Base-by-base conservation (phyloP, 2,113 vertebrate genomes). In the Pedionomus torquatus region DNA sequence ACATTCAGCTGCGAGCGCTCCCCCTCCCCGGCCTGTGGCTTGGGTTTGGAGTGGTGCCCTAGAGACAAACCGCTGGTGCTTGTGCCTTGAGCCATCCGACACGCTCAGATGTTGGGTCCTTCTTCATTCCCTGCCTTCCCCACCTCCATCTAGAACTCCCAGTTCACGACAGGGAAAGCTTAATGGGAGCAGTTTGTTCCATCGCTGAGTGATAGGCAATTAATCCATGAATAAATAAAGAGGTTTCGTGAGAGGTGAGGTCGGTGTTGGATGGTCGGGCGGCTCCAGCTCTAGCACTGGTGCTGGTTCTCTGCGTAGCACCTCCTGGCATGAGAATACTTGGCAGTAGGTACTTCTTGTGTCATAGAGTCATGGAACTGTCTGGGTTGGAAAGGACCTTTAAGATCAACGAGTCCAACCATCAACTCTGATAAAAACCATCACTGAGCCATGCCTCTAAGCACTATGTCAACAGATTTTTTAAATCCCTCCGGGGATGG, bases 171-270 rank as follows among this genome's bases (percentile, higher is more conserved):
- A 21, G 52, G 43, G 44, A 48, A 65, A 55, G 48, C 35, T 71
- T 71, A 13, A 3, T 14, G 41, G 12, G 55, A 43, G 54, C n/a
- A 11, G 11, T 58, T 54, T 51, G n/a, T 61, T 86, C 28, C 46
- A 17, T 0, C 9, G 20, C 18, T 66, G 68, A 57, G 14, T 63
- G 26, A 54, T 1, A 3, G 0, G 23, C 16, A 20, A 10, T 66
- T 33, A 41, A 26, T 15, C 37, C 11, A 1, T 35, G 41, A 43
- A 33, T 55, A n/a, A 76, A 33, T 2, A 26, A n/a, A 33, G 39
- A 60, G 76, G 14, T 37, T 93, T 71, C 1, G 1, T 1, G 25
- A 31, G 70, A 51, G 39, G 14, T 9, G 75, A 51, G 89, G 8
- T 19, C 31, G 0, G 2, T n/a, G 37, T 75, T 43, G 81, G 69